Base-by-base conservation (phyloP, 2,113 vertebrate species). In the Neogale vison region DNA sequence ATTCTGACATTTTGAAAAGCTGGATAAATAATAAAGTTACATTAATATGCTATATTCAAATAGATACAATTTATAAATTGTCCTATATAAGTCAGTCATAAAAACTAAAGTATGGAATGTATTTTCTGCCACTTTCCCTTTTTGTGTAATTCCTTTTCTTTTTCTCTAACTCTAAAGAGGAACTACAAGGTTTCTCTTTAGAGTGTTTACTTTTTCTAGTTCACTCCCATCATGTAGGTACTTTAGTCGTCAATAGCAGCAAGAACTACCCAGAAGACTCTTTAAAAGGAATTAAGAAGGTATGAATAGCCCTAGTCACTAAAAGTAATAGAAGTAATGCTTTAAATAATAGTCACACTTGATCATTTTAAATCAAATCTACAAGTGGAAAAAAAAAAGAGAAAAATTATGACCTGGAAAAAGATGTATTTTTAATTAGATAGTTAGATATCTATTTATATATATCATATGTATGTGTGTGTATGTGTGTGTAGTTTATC, bases 151-250 rank as follows among this genome's bases (percentile, higher is more conserved):
- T 83, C 80, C 67, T 88, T 69, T 85, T 55, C 59, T 24, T 89
- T 89, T 94, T 52, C 86, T 88, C 74, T 57, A 87, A 92, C 8
- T 93, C 74, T 95, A 26, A 95, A 88, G 39, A 87, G 71, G 29
- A 96, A 93, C 86, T 52, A 81, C 0, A 1, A 57, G 10, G 3
- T 59, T 11, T 85, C 36, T 71, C 29, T 76, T 90, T 82, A 82
- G 90, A 96, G 72, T 77, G 57, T 72, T 83, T 65, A 83, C 34
- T 72, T 90, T 81, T 82, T 81, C 11, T 2, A 94, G 9, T 82
- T 50, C 6, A 42, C 10, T 92, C 67, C 26, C 39, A 74, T 89
- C 59, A 39, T 10, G 6, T n/a, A 57, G 81, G 57, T 71, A 17
- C 79, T 82, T 95, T 36, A 65, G n/a, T 72, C 45, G 61, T 92